phyloP scores from a whole-genome alignment of 1,140 invertebrate genomes.

The Amyelois transitella region DNA sequence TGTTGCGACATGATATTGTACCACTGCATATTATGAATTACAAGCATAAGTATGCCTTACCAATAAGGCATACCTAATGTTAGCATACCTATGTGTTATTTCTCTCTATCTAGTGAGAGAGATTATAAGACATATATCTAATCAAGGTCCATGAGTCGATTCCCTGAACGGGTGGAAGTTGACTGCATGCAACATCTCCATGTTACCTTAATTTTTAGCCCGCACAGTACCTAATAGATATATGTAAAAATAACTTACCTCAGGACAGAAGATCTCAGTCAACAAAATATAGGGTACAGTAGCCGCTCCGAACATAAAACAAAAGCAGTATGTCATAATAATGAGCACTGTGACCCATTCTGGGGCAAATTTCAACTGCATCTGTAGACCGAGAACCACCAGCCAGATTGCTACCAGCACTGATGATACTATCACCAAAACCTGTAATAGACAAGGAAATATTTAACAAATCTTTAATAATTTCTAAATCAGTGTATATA shows the following conservation, averaged over 20 bases:
- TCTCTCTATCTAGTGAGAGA: too few relatives aligned
- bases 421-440: constrained; percentile 44
- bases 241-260: constrained; percentile 33
- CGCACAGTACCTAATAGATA: background rate
- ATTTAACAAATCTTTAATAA: background rate
- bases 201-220: too few relatives aligned
- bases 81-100: too few relatives aligned
- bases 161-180: too few relatives aligned
- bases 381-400: constrained; percentile 32
- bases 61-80: too few relatives aligned
- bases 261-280: constrained; percentile 51
- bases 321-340: constrained; percentile 51
- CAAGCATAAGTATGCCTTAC: too few relatives aligned
- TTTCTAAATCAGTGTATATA: too few relatives aligned
- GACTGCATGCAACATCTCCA: too few relatives aligned
- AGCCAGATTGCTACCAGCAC: constrained; percentile 34
- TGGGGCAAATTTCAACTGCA: constrained; percentile 37
- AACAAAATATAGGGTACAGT: constrained; percentile 56
- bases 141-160: too few relatives aligned
- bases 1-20: too few relatives aligned
- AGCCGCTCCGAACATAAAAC: constrained; percentile 56
- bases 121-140: too few relatives aligned
- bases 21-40: too few relatives aligned
- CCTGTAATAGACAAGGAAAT: constrained; percentile 26
- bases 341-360: constrained; percentile 46